These are phyloP conservation scores for Neuroterus valhalla DNA, from an alignment of 1,140 invertebrate genomes.

Conservation along the genomic window DNA sequence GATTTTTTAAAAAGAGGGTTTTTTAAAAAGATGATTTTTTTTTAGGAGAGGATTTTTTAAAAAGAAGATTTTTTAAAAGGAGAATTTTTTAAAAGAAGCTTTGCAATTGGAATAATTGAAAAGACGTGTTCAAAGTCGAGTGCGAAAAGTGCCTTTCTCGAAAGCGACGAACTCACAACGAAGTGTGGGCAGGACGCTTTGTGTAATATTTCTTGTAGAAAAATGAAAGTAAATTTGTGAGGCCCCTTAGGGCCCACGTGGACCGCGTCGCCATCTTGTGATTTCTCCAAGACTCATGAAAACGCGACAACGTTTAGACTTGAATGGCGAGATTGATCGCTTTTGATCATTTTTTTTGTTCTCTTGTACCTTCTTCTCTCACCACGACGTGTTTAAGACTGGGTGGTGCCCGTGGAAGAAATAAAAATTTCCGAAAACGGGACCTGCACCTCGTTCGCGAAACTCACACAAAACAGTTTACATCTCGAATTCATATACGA, in stretches of 20 bases:
- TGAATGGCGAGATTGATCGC: conserved; percentile 3
- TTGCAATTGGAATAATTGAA: conserved; percentile 17
- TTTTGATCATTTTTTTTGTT: conserved; percentile 19
- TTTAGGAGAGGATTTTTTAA: no score
- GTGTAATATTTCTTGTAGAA: conserved; percentile 19
- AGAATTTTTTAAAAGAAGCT: neutral
- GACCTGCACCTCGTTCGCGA: conserved; percentile 7
- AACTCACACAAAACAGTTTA: neutral
- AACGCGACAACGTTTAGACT: conserved; percentile 24
- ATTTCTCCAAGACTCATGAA: conserved; percentile 4
- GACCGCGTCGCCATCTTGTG: conserved; percentile 22
- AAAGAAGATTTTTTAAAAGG: neutral
- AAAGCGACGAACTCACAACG: conserved; percentile 12
- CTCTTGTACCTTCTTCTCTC: conserved; percentile 32
- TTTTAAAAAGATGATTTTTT: no score
- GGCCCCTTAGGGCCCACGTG: neutral
- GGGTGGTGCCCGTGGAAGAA: conserved; percentile 16
- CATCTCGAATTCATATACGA: conserved; percentile 22
- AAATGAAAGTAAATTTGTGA: conserved; percentile 9
- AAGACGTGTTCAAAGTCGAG: conserved; percentile 12
- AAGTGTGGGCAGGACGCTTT: conserved; percentile 5
- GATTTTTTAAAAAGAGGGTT: no score
- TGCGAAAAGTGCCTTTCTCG: conserved; percentile 16
- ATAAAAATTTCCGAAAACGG: conserved; percentile 4
- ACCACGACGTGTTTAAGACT: conserved; percentile 31